Conservation (phyloP, 2,113 vertebrate genomes). For the Heptranchias perlo region DNA sequence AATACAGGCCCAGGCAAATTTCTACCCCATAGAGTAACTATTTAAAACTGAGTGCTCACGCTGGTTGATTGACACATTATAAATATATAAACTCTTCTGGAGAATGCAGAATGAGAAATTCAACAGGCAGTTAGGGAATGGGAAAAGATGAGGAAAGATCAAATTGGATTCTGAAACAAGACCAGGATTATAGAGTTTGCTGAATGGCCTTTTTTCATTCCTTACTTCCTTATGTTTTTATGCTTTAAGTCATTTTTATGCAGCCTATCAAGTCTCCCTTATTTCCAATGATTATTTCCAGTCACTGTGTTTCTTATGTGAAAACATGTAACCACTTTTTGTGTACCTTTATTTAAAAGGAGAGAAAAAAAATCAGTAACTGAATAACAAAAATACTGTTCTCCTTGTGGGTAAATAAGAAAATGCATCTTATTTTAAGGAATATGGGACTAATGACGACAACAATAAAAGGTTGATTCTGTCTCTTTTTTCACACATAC, state of each 20-base stretch:
- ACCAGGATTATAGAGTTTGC: not conserved
- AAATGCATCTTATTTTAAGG: not conserved
- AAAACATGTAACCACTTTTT: no score
- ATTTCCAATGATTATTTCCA: no score
- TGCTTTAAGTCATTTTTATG: not conserved
- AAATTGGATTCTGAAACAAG: not conserved
- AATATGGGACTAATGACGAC: not conserved
- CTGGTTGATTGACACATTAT: not conserved
- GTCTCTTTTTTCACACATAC: not conserved
- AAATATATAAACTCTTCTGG: not conserved
- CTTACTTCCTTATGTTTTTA: not conserved
- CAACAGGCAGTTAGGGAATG: not conserved
- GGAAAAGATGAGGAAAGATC: not conserved
- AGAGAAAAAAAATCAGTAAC: not conserved
- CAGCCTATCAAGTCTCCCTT: not conserved
- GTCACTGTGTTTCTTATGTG: no score
- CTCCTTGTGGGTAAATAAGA: not conserved
- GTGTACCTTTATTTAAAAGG: no score
- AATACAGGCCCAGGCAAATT: not conserved
- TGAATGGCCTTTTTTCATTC: not conserved
- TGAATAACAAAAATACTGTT: not conserved
- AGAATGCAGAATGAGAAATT: not conserved
- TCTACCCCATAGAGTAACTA: not conserved
- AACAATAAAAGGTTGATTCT: not conserved
- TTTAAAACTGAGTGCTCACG: not conserved